A percentile compares a stretch with the other conserved stretches of the same genome.
Evolutionary conservation across 2,113 vertebrate species (phyloP).

Genomic region (Canis aureus): DNA sequence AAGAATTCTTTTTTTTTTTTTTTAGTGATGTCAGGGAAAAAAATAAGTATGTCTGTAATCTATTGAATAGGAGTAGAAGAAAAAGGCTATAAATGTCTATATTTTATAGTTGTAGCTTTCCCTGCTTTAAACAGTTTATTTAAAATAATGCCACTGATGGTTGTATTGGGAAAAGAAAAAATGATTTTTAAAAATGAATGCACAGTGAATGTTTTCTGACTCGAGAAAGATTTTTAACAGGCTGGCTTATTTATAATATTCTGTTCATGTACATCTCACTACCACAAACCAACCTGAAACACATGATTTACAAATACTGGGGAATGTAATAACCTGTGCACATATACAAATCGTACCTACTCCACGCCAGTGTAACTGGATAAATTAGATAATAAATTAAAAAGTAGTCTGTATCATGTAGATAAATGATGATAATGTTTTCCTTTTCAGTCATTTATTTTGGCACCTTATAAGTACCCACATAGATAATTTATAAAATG

Average conservation of each 20-base stretch:
- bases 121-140: background rate
- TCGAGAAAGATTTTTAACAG: constrained; percentile 14
- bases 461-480: background rate
- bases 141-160: background rate
- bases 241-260: background rate
- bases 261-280: constrained; percentile 4
- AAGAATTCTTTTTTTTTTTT: background rate
- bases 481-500: constrained; percentile 36
- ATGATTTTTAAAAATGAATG: constrained; percentile 6
- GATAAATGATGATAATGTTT: background rate
- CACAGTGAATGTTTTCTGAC: constrained; percentile 28
- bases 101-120: background rate
- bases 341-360: background rate
- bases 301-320: background rate
- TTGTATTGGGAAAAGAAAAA: constrained; percentile 2
- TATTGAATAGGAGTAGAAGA: background rate
- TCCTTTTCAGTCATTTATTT: constrained; percentile 43
- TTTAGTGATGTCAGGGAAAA: background rate
- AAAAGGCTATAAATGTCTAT: constrained; percentile 13
- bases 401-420: background rate
- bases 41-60: background rate
- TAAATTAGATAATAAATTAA: background rate
- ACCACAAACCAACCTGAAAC: background rate
- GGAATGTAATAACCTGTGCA: background rate
- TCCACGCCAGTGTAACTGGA: background rate